These are phyloP conservation scores for Serranochromis macrocephalus DNA, from an alignment of 2,113 vertebrate genomes.

Conservation along the genomic window DNA sequence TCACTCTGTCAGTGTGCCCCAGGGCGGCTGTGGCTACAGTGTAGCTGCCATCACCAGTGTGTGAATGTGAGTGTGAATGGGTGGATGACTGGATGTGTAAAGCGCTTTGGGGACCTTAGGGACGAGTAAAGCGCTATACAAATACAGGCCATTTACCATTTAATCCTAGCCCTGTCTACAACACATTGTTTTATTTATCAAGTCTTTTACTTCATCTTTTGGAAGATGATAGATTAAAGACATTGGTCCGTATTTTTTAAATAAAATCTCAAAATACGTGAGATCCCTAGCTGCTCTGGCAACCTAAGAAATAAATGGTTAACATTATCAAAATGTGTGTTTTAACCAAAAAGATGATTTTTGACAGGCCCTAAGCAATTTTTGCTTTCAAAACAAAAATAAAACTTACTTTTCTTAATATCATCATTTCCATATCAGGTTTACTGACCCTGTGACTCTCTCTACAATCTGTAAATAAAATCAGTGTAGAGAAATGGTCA, in stretches of 20 bases:
- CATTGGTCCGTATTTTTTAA: fast-evolving
- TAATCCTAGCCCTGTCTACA: neutral
- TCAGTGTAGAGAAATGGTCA: fast-evolving
- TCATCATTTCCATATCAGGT: neutral
- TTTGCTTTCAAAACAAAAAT: neutral
- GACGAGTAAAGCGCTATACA: fast-evolving
- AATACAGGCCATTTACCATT: neutral
- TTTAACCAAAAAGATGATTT: neutral
- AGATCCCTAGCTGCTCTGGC: fast-evolving
- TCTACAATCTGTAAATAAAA: neutral
- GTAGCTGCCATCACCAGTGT: neutral
- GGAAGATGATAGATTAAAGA: neutral
- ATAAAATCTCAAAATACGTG: neutral
- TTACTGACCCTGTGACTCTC: neutral
- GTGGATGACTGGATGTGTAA: neutral
- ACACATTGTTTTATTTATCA: neutral
- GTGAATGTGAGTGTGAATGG: neutral
- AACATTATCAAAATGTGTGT: neutral
- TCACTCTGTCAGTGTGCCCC: neutral
- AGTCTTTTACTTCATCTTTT: neutral
- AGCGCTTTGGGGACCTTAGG: fast-evolving
- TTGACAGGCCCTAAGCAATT: neutral
- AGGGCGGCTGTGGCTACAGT: neutral
- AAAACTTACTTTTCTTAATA: neutral
- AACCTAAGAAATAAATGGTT: neutral